Conservation (phyloP, 2,113 vertebrate genomes). For the Mugil cephalus region DNA sequence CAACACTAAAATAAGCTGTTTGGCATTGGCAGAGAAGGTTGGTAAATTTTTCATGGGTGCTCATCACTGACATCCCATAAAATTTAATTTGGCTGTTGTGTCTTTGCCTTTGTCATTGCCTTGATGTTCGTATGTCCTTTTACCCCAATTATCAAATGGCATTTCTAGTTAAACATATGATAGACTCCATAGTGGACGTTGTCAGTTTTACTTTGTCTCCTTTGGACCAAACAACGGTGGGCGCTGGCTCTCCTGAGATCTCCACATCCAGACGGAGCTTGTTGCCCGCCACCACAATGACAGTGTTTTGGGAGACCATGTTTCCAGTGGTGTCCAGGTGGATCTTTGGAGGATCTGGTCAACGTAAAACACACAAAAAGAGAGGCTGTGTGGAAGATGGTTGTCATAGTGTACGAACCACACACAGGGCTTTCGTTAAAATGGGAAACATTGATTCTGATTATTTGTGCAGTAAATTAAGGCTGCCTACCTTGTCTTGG, state of each 20-base stretch:
- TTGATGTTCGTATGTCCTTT: too few relatives aligned
- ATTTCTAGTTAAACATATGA: too few relatives aligned
- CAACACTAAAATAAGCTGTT: too few relatives aligned
- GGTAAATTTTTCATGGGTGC: too few relatives aligned
- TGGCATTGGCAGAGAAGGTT: too few relatives aligned
- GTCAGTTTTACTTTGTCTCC: slow-evolving; percentile 77
- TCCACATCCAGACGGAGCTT: slow-evolving; percentile 92
- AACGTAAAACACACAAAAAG: neutral
- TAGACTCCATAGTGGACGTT: neutral
- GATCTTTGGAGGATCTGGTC: slow-evolving; percentile 91
- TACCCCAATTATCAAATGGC: too few relatives aligned
- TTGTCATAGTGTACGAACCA: neutral
- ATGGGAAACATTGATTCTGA: neutral
- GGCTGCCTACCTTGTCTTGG: slow-evolving; percentile 90
- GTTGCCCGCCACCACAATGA: slow-evolving; percentile 94
- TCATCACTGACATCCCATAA: too few relatives aligned
- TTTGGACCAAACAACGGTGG: slow-evolving; percentile 87
- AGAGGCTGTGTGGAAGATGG: neutral
- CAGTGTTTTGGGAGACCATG: slow-evolving; percentile 87
- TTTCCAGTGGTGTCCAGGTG: slow-evolving; percentile 91
- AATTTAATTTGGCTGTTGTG: too few relatives aligned
- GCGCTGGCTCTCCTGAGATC: slow-evolving; percentile 90
- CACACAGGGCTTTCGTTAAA: neutral
- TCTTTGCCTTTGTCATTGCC: too few relatives aligned
- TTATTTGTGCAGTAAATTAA: neutral